phyloP scores from a whole-genome alignment of 1,140 invertebrate genomes.

The Atta texana region DNA sequence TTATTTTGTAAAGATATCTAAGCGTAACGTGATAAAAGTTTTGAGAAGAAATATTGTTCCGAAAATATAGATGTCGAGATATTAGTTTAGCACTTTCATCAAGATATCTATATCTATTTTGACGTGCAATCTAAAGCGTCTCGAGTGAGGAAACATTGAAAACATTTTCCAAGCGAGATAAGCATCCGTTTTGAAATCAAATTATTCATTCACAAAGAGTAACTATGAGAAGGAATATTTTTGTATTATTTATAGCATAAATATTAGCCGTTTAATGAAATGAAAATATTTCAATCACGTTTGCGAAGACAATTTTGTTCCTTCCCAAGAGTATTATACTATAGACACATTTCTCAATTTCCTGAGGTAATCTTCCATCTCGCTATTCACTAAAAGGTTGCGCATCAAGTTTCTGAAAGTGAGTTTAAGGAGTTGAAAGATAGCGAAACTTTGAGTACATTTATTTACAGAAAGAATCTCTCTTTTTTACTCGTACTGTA shows the following conservation, averaged over 20 bases:
- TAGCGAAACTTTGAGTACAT: slow-evolving; percentile 42
- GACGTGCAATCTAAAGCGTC: not conserved
- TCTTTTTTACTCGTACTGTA: not conserved
- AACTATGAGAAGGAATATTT: not conserved
- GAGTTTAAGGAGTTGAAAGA: slow-evolving; percentile 50
- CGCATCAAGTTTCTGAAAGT: slow-evolving; percentile 51
- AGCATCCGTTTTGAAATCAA: slow-evolving; percentile 10
- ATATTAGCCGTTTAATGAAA: slow-evolving; percentile 9
- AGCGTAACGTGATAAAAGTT: slow-evolving; percentile 22
- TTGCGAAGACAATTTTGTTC: slow-evolving; percentile 9
- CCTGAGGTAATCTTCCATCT: slow-evolving; percentile 41
- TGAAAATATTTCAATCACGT: slow-evolving; percentile 10
- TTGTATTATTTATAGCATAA: slow-evolving; percentile 2
- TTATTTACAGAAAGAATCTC: slow-evolving; percentile 35
- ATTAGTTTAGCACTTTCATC: slow-evolving; percentile 16
- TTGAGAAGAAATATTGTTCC: slow-evolving; percentile 34
- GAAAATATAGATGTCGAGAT: slow-evolving; percentile 8
- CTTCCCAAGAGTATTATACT: slow-evolving; percentile 6
- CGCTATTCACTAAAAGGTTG: slow-evolving; percentile 49
- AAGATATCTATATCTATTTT: slow-evolving; percentile 30
- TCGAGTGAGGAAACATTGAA: slow-evolving; percentile 17
- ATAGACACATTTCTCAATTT: slow-evolving; percentile 46
- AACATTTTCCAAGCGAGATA: slow-evolving; percentile 27
- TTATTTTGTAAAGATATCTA: slow-evolving; percentile 1
- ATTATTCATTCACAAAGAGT: not conserved